Percentiles rank a stretch among this genome's conserved stretches.
Evolutionary conservation across 2,888 invertebrate genomes (phyloP).

Genomic region (Drosophila setosimentum): DNA sequence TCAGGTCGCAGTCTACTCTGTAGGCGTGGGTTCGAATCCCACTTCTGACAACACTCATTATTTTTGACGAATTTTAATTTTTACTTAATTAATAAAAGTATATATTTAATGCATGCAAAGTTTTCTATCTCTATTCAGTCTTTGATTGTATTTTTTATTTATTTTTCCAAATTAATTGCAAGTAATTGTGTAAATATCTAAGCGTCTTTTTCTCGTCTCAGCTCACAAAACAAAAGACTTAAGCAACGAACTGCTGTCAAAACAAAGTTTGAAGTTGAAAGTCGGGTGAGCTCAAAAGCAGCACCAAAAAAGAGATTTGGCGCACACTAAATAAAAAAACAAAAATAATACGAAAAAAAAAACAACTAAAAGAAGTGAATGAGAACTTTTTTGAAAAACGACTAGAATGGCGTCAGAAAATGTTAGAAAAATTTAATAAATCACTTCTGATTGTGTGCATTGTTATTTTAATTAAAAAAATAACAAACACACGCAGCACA

Average conservation of each 20-base stretch:
- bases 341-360: not conserved
- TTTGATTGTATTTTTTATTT: too few relatives aligned
- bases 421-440: constrained; percentile 64
- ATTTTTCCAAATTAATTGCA: not conserved
- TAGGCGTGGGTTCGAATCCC: constrained; percentile 84
- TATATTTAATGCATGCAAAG: not conserved
- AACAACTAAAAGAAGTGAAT: not conserved
- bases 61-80: not conserved
- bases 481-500: constrained; percentile 25
- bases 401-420: constrained; percentile 46
- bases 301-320: constrained; percentile 24
- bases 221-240: constrained; percentile 71
- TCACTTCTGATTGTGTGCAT: constrained; percentile 73
- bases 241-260: constrained; percentile 56
- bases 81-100: not conserved
- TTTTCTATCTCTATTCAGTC: not conserved
- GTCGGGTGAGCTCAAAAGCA: constrained; percentile 12
- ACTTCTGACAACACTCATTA: constrained; percentile 70
- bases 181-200: constrained; percentile 6
- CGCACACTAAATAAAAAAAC: not conserved
- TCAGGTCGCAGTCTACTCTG: constrained; percentile 84
- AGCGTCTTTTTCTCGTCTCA: constrained; percentile 8
- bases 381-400: constrained; percentile 31
- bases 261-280: constrained; percentile 2
- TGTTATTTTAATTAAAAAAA: constrained; percentile 74